Evolutionary conservation across 1,140 invertebrate genomes (phyloP).

Genomic region (Panulirus ornatus): DNA sequence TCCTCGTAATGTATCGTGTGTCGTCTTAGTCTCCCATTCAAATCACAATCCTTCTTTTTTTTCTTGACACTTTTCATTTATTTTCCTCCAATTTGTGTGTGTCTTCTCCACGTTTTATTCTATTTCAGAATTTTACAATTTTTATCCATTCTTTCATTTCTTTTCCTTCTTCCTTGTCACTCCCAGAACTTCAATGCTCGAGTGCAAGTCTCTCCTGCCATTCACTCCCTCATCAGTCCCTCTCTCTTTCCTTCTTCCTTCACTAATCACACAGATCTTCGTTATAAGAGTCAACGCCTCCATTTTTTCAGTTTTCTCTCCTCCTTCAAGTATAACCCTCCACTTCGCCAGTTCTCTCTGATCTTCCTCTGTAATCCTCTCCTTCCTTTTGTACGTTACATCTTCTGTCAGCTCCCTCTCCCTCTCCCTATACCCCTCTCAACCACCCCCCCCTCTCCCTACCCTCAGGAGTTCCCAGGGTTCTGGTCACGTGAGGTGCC

Average conservation of each 20-base stretch:
- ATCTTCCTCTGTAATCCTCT: not conserved
- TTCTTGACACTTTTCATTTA: not conserved
- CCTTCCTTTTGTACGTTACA: not conserved
- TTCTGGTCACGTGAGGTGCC: slow-evolving; percentile 65
- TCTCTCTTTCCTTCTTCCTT: slow-evolving; percentile 5
- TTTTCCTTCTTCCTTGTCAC: not conserved
- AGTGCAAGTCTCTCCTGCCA: not conserved
- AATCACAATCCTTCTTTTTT: not conserved
- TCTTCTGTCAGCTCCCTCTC: not conserved
- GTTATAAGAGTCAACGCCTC: no score
- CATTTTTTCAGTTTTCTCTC: not conserved
- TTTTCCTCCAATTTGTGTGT: not conserved
- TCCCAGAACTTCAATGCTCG: not conserved
- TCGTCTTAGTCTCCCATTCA: not conserved
- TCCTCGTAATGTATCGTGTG: not conserved
- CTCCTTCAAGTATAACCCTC: not conserved
- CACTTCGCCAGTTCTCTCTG: not conserved
- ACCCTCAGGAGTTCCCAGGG: slow-evolving; percentile 50
- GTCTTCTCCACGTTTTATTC: not conserved
- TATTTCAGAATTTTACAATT: not conserved
- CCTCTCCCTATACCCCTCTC: not conserved
- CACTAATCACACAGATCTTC: not conserved
- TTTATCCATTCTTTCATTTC: slow-evolving; percentile 9
- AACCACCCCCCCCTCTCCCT: not conserved
- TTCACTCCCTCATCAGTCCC: not conserved